Conservation (phyloP, 2,888 invertebrate genomes). For the Pandemis heparana region DNA sequence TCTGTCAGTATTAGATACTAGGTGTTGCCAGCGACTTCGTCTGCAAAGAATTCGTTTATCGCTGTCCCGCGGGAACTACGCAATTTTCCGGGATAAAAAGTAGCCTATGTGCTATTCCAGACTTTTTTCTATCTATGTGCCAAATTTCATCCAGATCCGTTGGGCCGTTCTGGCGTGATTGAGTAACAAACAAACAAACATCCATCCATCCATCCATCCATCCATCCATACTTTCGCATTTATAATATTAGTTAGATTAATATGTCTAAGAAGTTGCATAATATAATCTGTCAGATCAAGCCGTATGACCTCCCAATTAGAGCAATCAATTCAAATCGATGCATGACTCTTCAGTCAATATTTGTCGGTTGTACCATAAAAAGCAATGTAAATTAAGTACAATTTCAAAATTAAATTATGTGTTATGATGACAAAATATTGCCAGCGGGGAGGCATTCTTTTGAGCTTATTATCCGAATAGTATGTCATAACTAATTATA, state of each 20-base stretch:
- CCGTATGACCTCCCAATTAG: slow-evolving; percentile 11
- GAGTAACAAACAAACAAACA: no score
- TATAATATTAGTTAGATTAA: no score
- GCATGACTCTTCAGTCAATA: slow-evolving; percentile 15
- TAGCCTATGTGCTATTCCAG: no score
- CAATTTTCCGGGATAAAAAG: no score
- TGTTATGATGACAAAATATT: slow-evolving; percentile 17
- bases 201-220: no score
- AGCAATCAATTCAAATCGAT: slow-evolving; percentile 26
- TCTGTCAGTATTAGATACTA: slow-evolving; percentile 15
- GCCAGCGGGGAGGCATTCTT: slow-evolving; percentile 26
- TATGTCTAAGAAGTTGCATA: slow-evolving; percentile 9
- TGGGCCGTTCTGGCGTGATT: no score
- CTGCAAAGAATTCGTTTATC: no score
- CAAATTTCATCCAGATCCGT: no score
- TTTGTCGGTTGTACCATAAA: slow-evolving; percentile 14
- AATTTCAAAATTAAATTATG: slow-evolving; percentile 25
- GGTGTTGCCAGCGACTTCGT: no score
- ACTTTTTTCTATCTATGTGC: no score
- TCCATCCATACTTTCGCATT: no score
- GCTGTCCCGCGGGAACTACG: no score
- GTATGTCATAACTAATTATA: slow-evolving; percentile 32
- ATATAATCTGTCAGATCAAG: slow-evolving; percentile 20
- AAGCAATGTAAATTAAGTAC: slow-evolving; percentile 16
- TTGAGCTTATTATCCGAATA: slow-evolving; percentile 25